Conservation (phyloP, 2,888 invertebrate genomes). For the Caenorhabditis virilis region DNA sequence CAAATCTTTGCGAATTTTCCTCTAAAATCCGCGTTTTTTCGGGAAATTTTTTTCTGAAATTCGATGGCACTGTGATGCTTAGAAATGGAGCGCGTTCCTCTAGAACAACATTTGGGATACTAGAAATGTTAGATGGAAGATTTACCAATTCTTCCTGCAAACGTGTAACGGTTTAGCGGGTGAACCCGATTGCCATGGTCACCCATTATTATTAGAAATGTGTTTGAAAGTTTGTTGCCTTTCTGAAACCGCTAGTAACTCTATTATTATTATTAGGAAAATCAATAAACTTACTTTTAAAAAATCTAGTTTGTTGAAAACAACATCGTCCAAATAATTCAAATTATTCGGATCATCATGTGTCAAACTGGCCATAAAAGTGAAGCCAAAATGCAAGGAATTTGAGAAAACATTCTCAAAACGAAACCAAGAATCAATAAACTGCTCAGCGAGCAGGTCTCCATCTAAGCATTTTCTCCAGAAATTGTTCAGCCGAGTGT, state of each 20-base stretch:
- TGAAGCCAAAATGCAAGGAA: conserved; percentile 31
- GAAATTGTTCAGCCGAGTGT: conserved; percentile 38
- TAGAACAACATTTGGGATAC: conserved; percentile 10
- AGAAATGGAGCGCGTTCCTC: conserved; percentile 48
- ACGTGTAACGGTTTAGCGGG: conserved; percentile 26
- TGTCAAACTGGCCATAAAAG: conserved; percentile 42
- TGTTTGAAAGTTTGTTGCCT: conserved; percentile 25
- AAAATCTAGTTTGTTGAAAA: conserved; percentile 24
- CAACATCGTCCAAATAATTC: conserved; percentile 27
- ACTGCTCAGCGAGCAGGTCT: conserved; percentile 30
- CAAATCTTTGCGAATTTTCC: conserved; percentile 34
- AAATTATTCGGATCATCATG: conserved; percentile 45
- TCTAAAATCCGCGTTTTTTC: conserved; percentile 18
- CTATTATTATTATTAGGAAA: too few relatives aligned
- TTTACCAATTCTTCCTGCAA: conserved; percentile 46
- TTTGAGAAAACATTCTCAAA: conserved; percentile 22
- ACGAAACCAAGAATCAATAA: conserved; percentile 42
- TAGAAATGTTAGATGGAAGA: not conserved
- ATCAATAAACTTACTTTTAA: conserved; percentile 31
- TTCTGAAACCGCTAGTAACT: too few relatives aligned
- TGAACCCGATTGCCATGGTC: conserved; percentile 53
- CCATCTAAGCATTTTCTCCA: conserved; percentile 48
- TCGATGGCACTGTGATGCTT: conserved; percentile 29
- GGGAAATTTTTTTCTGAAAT: conserved; percentile 23
- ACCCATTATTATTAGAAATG: conserved; percentile 46